Evolutionary conservation across 1,140 invertebrate species (phyloP).

Genomic region (Ganaspis sp.): DNA sequence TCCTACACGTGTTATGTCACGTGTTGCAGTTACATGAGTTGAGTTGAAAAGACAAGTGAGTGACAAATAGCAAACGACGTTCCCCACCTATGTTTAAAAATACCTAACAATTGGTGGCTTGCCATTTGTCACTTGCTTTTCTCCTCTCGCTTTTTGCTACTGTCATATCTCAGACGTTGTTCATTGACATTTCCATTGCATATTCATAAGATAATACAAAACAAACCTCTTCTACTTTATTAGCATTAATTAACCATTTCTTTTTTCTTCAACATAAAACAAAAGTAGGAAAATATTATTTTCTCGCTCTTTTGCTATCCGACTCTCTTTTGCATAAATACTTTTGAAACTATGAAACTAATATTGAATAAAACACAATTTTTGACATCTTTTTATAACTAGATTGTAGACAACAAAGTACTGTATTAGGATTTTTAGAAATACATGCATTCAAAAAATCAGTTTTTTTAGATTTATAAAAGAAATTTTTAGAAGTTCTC

Average conservation of each 20-base stretch:
- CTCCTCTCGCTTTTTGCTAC: background rate
- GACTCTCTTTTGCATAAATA: too few species aligned
- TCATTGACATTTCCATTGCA: slow-evolving; percentile 5
- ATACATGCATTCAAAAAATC: too few species aligned
- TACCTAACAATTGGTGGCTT: background rate
- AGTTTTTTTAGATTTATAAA: too few species aligned
- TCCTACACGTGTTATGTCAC: slow-evolving; percentile 1
- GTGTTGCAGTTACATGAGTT: background rate
- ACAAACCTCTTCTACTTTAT: background rate
- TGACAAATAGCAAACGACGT: slow-evolving; percentile 5
- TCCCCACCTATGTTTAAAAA: background rate
- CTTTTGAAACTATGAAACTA: too few species aligned
- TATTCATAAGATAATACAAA: background rate
- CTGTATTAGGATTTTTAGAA: too few species aligned
- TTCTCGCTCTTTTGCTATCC: background rate
- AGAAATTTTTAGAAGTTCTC: too few species aligned
- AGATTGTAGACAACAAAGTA: too few species aligned
- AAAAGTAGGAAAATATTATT: background rate
- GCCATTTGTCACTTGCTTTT: background rate
- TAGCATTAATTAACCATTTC: background rate
- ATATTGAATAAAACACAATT: too few species aligned
- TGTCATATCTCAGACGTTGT: background rate
- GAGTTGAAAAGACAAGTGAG: slow-evolving; percentile 15
- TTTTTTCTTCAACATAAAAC: background rate
- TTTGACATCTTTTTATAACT: too few species aligned